These are phyloP conservation scores for Chrysolina oricalcia DNA, from an alignment of 2,888 invertebrate species.

Conservation along the genomic window DNA sequence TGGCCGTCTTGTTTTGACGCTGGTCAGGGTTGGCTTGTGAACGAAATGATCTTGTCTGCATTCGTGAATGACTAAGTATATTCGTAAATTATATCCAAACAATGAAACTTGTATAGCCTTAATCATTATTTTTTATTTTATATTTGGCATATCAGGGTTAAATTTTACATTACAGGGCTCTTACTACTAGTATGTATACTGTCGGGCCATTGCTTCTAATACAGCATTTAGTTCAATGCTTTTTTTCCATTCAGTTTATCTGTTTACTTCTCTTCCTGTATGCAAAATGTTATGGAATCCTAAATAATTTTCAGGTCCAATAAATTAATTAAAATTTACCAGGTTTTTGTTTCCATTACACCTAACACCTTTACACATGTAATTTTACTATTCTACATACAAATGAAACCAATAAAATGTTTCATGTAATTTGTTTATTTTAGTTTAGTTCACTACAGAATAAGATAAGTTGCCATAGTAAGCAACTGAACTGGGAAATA, in stretches of 20 bases:
- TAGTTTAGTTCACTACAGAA: too few relatives aligned
- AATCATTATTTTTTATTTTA: conserved; percentile 35
- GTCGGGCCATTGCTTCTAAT: conserved; percentile 11
- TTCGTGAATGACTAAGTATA: conserved; percentile 10
- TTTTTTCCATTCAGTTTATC: conserved; percentile 7
- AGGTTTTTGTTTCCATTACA: background rate
- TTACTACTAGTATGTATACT: conserved; percentile 22
- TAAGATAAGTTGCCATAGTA: too few relatives aligned
- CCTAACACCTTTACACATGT: background rate
- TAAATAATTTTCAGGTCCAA: conserved; percentile 39
- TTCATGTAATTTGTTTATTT: too few relatives aligned
- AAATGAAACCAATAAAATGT: background rate
- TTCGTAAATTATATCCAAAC: conserved; percentile 27
- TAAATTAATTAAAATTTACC: conserved; percentile 35
- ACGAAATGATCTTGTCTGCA: conserved; percentile 8
- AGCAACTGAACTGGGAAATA: too few relatives aligned
- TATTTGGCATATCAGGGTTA: conserved; percentile 40
- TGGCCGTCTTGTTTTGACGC: conserved; percentile 22
- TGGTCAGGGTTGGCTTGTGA: background rate
- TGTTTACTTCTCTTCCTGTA: conserved; percentile 7
- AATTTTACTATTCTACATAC: background rate
- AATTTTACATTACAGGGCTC: conserved; percentile 36
- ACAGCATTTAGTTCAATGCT: conserved; percentile 10
- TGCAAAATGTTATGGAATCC: conserved; percentile 14
- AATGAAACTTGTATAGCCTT: conserved; percentile 34